phyloP scores from a whole-genome alignment of 1,140 invertebrate species.

The Drosophila auraria region DNA sequence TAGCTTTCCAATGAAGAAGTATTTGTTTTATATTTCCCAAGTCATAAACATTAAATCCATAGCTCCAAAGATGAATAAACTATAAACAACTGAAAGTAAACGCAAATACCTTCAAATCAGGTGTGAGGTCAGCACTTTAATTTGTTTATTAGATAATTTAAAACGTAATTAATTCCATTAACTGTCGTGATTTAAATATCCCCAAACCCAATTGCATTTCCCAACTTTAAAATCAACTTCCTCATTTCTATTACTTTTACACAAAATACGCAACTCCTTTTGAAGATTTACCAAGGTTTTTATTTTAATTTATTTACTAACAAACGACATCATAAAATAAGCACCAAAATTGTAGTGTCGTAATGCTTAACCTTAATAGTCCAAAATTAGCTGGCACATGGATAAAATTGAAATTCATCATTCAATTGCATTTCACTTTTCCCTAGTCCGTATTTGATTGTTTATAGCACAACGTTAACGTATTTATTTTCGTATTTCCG shows the following conservation, averaged over 20 bases:
- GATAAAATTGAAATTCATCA: slow-evolving; percentile 31
- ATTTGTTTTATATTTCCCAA: slow-evolving; percentile 26
- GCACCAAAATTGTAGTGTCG: slow-evolving; percentile 1
- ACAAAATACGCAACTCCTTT: neutral
- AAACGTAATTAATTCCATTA: neutral
- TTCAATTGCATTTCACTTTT: slow-evolving; percentile 39
- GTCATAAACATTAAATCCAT: slow-evolving; percentile 50
- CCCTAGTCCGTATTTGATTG: slow-evolving; percentile 10
- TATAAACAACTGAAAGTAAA: slow-evolving; percentile 12
- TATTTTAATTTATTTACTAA: neutral
- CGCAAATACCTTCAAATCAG: neutral
- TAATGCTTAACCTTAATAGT: slow-evolving; percentile 25
- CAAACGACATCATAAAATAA: neutral
- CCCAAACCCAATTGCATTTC: neutral
- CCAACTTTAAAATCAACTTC: slow-evolving; percentile 1
- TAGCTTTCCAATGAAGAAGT: slow-evolving; percentile 1
- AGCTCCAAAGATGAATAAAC: slow-evolving; percentile 24
- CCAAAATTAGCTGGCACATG: slow-evolving; percentile 16
- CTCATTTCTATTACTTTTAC: slow-evolving; percentile 9
- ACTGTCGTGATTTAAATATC: neutral
- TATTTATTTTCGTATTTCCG: slow-evolving; percentile 67
- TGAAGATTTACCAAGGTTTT: neutral
- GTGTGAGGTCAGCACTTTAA: neutral
- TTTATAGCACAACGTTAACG: slow-evolving; percentile 26
- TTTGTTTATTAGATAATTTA: neutral